Conservation (phyloP, 2,797 vertebrate species). For the Enteromius treurensis region DNA sequence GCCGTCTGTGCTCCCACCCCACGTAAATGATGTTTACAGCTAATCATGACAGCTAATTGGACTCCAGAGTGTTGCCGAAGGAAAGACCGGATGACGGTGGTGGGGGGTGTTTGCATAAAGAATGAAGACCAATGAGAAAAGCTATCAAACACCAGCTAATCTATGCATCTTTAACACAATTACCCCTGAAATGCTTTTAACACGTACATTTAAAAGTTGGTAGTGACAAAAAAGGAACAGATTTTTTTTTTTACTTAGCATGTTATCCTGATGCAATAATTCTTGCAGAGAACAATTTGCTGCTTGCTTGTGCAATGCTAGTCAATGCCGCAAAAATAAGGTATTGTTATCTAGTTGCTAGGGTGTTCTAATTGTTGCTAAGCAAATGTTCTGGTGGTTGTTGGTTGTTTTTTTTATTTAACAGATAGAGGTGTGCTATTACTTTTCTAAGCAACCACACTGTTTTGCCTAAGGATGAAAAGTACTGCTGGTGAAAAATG, state of each 20-base stretch:
- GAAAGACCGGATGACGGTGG: not conserved
- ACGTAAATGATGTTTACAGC: conserved; percentile 36
- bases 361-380: not conserved
- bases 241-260: not conserved
- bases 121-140: conserved; percentile 25
- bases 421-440: not conserved
- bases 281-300: not conserved
- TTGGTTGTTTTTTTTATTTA: not conserved
- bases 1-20: conserved; percentile 7
- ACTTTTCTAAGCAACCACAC: not conserved
- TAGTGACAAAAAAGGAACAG: not conserved
- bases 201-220: not conserved
- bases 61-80: conserved; percentile 23
- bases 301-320: not conserved
- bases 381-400: not conserved
- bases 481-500: too few species aligned
- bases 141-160: not conserved
- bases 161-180: conserved; percentile 20
- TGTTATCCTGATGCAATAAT: not conserved
- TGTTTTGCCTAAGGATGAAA: not conserved
- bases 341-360: not conserved
- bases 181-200: not conserved
- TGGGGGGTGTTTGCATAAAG: not conserved
- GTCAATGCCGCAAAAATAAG: not conserved
- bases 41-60: conserved; percentile 41